A percentile compares a stretch with the other conserved stretches of the same genome.
phyloP scores from a whole-genome alignment of 2,888 invertebrate species.

The Sarcophaga rosellei region DNA sequence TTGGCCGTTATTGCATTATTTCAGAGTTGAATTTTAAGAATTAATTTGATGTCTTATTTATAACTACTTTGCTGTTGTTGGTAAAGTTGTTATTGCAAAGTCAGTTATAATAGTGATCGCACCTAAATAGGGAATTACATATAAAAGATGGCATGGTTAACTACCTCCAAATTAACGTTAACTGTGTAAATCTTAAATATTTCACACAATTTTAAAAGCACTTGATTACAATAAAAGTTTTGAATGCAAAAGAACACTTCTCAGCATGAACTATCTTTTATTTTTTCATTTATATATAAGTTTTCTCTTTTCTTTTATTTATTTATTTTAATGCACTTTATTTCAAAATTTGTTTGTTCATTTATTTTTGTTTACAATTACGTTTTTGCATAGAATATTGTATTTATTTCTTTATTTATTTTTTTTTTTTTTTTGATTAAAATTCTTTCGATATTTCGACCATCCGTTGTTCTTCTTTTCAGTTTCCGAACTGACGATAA shows the following conservation, averaged over 20 bases:
- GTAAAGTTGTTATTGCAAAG: no score
- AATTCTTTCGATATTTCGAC: conserved; percentile 14
- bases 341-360: background rate
- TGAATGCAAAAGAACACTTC: no score
- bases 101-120: no score
- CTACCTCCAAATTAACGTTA: no score
- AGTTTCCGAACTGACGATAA: conserved; percentile 50
- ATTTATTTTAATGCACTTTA: conserved; percentile 22
- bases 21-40: no score
- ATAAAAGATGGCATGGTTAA: conserved; percentile 2
- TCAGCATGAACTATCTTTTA: no score
- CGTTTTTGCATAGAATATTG: conserved; percentile 19
- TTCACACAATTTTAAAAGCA: background rate
- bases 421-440: background rate
- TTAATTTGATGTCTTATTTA: no score
- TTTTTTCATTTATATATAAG: conserved; percentile 4
- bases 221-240: background rate
- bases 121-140: background rate
- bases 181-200: no score
- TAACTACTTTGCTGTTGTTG: no score
- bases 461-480: conserved; percentile 39
- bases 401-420: no score
- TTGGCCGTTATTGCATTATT: no score
- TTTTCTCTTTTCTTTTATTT: background rate
- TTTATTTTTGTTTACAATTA: conserved; percentile 32